Percentiles rank a stretch among this genome's conserved stretches.
phyloP scores from a whole-genome alignment of 1,140 invertebrate genomes.

The Oreohelix idahoensis region DNA sequence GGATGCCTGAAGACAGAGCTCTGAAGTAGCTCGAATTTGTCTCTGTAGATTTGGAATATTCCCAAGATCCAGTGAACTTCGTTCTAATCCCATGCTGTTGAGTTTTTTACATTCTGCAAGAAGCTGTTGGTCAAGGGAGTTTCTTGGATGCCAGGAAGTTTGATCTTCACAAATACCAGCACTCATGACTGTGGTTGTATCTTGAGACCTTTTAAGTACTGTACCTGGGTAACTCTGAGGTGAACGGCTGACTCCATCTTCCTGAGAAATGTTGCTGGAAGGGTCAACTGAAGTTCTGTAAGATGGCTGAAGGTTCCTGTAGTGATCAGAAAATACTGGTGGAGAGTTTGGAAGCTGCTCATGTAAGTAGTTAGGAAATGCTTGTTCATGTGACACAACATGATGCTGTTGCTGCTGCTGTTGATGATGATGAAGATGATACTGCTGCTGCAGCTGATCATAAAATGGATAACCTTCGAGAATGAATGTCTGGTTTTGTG shows the following conservation, averaged over 20 bases:
- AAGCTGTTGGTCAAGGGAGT: neutral
- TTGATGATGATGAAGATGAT: too few species aligned
- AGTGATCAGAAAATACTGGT: neutral
- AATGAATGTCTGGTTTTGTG: neutral
- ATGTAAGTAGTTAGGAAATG: neutral
- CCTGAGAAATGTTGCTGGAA: neutral
- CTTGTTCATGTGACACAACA: neutral
- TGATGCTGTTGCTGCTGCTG: neutral
- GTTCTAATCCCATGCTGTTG: neutral
- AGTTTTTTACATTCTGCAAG: neutral
- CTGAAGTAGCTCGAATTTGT: constrained; percentile 36
- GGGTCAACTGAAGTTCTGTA: neutral
- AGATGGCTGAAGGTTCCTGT: neutral
- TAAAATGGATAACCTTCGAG: neutral
- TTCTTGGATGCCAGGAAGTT: constrained; percentile 11
- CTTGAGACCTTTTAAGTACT: too few species aligned
- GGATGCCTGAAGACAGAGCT: constrained; percentile 37
- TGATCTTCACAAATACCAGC: neutral
- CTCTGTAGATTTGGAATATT: constrained; percentile 34
- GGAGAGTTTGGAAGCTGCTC: neutral
- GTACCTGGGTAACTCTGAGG: too few species aligned
- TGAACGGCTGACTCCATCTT: too few species aligned
- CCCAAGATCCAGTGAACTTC: constrained; percentile 24
- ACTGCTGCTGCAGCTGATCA: neutral
- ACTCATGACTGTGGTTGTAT: too few species aligned